phyloP scores from a whole-genome alignment of 1,140 invertebrate genomes.

The Drosophila yakuba region DNA sequence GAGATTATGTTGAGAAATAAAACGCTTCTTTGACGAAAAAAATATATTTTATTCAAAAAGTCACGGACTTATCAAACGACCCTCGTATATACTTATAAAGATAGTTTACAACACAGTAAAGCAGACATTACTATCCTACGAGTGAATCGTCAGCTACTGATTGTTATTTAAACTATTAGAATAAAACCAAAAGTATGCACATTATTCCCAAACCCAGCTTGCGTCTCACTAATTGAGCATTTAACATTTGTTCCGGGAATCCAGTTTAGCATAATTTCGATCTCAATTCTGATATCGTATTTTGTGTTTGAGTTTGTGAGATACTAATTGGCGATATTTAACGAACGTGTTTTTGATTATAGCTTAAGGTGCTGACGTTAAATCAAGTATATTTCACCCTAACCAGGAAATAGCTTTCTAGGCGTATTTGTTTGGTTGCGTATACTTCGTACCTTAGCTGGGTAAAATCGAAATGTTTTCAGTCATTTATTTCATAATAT shows the following conservation, averaged over 20 bases:
- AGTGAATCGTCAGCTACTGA: too few relatives aligned
- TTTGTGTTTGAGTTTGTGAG: background rate
- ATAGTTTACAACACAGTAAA: background rate
- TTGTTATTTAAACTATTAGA: too few relatives aligned
- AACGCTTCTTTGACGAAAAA: too few relatives aligned
- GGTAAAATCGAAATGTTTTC: background rate
- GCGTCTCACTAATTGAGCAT: background rate
- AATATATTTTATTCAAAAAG: too few relatives aligned
- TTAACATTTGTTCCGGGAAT: background rate
- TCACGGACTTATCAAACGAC: too few relatives aligned
- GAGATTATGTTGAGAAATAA: too few relatives aligned
- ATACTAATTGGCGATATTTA: background rate
- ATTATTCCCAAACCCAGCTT: background rate
- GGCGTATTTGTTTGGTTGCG: background rate
- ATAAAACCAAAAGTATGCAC: background rate
- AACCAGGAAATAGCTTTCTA: background rate
- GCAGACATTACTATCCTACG: background rate
- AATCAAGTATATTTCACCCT: too few relatives aligned
- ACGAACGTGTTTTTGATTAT: background rate
- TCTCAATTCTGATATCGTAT: background rate
- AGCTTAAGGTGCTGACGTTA: background rate
- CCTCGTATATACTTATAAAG: too few relatives aligned
- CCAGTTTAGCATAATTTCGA: background rate
- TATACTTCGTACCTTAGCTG: background rate
- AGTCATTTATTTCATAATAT: background rate